Base-by-base conservation (phyloP, 2,113 vertebrate species). In the Aspidoscelis tigris region DNA sequence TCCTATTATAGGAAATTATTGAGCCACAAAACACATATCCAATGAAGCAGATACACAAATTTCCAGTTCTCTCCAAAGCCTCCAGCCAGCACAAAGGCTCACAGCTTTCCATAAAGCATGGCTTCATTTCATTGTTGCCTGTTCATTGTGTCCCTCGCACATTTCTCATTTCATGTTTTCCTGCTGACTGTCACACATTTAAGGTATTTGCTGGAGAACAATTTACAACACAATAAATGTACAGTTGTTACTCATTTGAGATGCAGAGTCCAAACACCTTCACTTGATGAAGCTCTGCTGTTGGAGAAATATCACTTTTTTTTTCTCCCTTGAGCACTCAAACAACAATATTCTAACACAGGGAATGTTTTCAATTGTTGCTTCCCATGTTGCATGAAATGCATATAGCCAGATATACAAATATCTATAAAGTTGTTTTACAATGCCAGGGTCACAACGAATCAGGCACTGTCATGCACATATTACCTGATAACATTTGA, bases 181-280 rank as follows among this genome's bases (percentile, higher is more conserved):
- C 26, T 55, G 65, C 74, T 70, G 47, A 69, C 22, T 69, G 33
- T 58, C 65, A 55, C 47, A 55, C 12, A 76, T 24, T 76, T 68
- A 55, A 55, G 64, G 16, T 74, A 69, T 83, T 58, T 76, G 5
- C 65, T 55, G 33, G 33, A 41, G 47, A 77, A 39, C 50, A 83
- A 33, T 69, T 83, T 83, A 77, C 53, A 5, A 8, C 44, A 83
- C 74, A 26, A 69, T 76, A 20, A 83, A 76, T 77, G 47, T 65
- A 76, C 33, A 69, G 75, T 69, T 44, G 65, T 83, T 76, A 76
- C 47, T 76, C n/a, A 41, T 77, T 58, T 69, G 58, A 77, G 8
- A n/a, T 69, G 79, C 14, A 55, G 66, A 33, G 53, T 70, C 44
- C 68, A 66, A 24, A 61, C 41, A 66, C 26, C 61, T 47, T 71